Conservation (phyloP, 2,113 vertebrate genomes). For the Hoplias malabaricus region DNA sequence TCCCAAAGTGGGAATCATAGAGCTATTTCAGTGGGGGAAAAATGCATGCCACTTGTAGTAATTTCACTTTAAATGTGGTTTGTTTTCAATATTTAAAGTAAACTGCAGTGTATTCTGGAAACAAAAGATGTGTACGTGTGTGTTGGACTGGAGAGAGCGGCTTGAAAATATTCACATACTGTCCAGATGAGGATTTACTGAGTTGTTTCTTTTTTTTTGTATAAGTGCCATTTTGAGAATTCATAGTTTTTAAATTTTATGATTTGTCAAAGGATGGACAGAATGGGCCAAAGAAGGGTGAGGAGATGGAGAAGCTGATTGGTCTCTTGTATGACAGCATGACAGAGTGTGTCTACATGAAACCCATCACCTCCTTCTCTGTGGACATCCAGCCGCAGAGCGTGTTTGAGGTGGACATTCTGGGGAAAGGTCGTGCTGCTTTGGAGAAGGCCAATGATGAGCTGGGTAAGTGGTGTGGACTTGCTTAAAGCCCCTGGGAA, state of each 20-base stretch:
- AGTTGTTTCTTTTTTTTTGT: too few relatives aligned
- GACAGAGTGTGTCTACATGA: constrained; percentile 82
- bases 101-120: too few relatives aligned
- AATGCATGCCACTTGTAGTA: too few relatives aligned
- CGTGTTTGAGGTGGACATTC: constrained; percentile 79
- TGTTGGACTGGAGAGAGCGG: too few relatives aligned
- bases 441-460: constrained; percentile 80
- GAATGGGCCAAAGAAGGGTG: constrained; percentile 28
- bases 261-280: constrained; percentile 53
- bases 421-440: constrained; percentile 75
- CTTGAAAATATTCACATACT: too few relatives aligned
- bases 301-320: constrained; percentile 65
- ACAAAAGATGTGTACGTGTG: too few relatives aligned
- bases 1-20: too few relatives aligned
- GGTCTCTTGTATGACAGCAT: constrained; percentile 79
- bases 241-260: background rate
- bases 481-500: too few relatives aligned
- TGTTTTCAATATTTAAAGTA: too few relatives aligned
- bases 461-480: constrained; percentile 70
- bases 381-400: constrained; percentile 68
- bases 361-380: constrained; percentile 76
- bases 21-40: too few relatives aligned
- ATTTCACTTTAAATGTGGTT: too few relatives aligned
- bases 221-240: background rate
- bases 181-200: too few relatives aligned